Evolutionary conservation across 2,888 invertebrate species (phyloP).

Genomic region (Allygus modestus): DNA sequence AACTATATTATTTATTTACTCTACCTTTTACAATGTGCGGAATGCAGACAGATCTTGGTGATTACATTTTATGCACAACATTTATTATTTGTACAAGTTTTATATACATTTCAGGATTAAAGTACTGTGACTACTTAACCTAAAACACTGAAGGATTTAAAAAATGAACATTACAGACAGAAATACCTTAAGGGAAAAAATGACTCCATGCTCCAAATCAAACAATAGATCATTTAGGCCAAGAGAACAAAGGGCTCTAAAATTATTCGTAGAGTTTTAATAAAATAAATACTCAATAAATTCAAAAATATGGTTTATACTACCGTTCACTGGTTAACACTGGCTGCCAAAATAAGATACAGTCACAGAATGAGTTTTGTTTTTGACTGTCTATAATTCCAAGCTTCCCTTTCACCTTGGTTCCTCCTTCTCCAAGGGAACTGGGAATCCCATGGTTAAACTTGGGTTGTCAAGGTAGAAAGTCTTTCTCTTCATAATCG

Average conservation of each 20-base stretch:
- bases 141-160: neutral
- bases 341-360: too few species aligned
- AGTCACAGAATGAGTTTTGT: too few species aligned
- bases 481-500: too few species aligned
- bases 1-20: neutral
- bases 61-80: slow-evolving; percentile 9
- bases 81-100: slow-evolving; percentile 7
- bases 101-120: neutral
- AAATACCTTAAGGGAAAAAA: neutral
- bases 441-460: too few species aligned
- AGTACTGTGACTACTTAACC: neutral
- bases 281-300: too few species aligned
- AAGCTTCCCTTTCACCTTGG: too few species aligned
- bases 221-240: neutral
- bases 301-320: too few species aligned
- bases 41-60: slow-evolving; percentile 30
- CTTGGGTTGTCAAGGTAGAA: too few species aligned
- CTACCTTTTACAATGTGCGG: slow-evolving; percentile 10
- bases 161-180: neutral
- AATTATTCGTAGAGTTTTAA: too few species aligned
- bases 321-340: too few species aligned
- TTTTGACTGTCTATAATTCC: too few species aligned
- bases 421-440: too few species aligned
- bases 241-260: neutral
- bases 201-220: neutral